Percentiles rank a stretch among this genome's conserved stretches.
phyloP scores from a whole-genome alignment of 2,113 vertebrate species.

The Sturnira hondurensis region DNA sequence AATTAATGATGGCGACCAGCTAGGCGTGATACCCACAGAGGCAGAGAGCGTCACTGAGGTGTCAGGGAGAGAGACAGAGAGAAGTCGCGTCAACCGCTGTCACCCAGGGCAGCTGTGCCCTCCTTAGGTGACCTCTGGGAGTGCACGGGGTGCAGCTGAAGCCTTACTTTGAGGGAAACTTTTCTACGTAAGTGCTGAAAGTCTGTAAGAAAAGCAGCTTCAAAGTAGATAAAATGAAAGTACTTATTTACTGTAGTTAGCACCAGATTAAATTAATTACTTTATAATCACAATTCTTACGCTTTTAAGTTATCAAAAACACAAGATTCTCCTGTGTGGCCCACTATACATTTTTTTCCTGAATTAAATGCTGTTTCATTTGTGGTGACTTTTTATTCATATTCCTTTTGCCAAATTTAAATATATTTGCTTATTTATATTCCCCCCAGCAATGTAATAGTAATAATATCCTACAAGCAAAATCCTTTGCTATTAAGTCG shows the following conservation, averaged over 20 bases:
- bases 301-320: background rate
- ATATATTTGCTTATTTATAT: background rate
- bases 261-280: background rate
- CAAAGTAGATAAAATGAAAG: background rate
- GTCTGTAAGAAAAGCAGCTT: background rate
- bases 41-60: background rate
- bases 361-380: background rate
- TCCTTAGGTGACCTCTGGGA: background rate
- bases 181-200: background rate
- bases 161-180: background rate
- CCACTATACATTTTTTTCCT: background rate
- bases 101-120: background rate
- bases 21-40: background rate
- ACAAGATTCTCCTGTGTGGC: background rate
- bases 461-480: background rate
- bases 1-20: background rate
- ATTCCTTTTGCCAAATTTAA: conserved; percentile 9
- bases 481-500: background rate
- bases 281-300: background rate
- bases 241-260: background rate
- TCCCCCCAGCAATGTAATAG: background rate
- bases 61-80: background rate
- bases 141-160: background rate
- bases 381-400: background rate
- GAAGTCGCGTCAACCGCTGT: background rate